Evolutionary conservation across 2,113 vertebrate species (phyloP), one percentile per base, ranked within the genome.

Genomic region (Chelonoidis abingdonii): DNA sequence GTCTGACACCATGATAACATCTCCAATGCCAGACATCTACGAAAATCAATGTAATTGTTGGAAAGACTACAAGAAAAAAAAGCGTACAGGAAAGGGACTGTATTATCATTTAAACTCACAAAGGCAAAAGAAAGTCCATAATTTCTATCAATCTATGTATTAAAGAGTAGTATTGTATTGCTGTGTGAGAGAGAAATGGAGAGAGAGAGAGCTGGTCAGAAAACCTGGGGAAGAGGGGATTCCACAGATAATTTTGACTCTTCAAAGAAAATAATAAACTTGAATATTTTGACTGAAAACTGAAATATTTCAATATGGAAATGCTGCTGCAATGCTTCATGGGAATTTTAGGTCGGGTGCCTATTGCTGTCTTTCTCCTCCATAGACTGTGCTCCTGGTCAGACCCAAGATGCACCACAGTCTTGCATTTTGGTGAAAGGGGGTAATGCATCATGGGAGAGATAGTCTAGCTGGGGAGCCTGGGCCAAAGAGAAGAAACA

Each of bases 1-100:
- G 94, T 96, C 95, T 96, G 93, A 95, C 82, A 93, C 84, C 9
- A 7, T 44, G 86, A 94, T 53, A 94, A 29, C 57, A 89, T 95
- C 87, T 88, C 91, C 84, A 93, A 1, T 91, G n/a, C 84, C 84
- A 83, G n/a, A 31, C 10, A 93, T 84, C 21, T 92, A 94, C 84
- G 88, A 92, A 93, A 93, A 47, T 50, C 89, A 96, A 91, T 56
- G 44, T 84, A 90, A 87, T 82, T 92, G 59, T 29, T 97, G 95
- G 95, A 84, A 93, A 92, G 95, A 91, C 8, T 87, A 94, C 84
- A 95, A 88, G 54, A 86, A 80, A 12, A 93, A 94, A 89, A 25
- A 50, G 87, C n/a, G 94, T 54, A 86, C 1, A 89, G 65, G 79
- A 95, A 91, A 56, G 54, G 9, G 2, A 1, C 1, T 38, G 91